These are phyloP conservation scores for Apostichopus californicus DNA, from an alignment of 35 echinoderm and acorn worm genomes.

Conservation along the genomic window DNA sequence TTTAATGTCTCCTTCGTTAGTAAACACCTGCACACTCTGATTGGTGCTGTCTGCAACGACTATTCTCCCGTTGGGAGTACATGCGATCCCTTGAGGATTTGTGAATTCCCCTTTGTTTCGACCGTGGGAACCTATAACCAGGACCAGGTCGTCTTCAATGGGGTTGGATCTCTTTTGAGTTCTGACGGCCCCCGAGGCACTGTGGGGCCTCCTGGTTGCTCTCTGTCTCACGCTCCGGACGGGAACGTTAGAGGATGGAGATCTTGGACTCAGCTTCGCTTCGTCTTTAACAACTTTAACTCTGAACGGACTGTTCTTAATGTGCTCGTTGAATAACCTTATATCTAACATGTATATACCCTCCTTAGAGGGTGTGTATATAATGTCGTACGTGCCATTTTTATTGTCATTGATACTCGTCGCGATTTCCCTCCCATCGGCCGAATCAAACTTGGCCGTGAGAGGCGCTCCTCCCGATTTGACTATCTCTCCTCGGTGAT, in stretches of 20 bases:
- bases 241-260: slow-evolving; percentile 81
- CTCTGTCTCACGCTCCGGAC: slow-evolving; percentile 78
- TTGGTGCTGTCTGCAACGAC: slow-evolving; percentile 96
- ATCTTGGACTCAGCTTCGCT: slow-evolving; percentile 62
- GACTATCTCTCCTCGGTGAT: slow-evolving; percentile 76
- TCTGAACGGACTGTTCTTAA: slow-evolving; percentile 95
- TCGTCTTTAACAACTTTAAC: slow-evolving; percentile 79
- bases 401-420: slow-evolving; percentile 76
- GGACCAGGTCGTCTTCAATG: slow-evolving; percentile 91
- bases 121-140: slow-evolving; percentile 78
- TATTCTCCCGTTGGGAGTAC: slow-evolving; percentile 64
- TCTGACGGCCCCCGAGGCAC: slow-evolving; percentile 75
- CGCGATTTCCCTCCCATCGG: slow-evolving; percentile 65
- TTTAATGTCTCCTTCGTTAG: slow-evolving; percentile 71
- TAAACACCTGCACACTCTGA: slow-evolving; percentile 93
- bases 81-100: slow-evolving; percentile 84
- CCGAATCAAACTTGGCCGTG: slow-evolving; percentile 71
- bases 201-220: slow-evolving; percentile 83
- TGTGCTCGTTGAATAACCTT: slow-evolving; percentile 90
- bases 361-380: slow-evolving; percentile 76
- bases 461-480: slow-evolving; percentile 78
- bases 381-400: slow-evolving; percentile 95
- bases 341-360: slow-evolving; percentile 81
- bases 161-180: slow-evolving; percentile 82
- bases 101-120: slow-evolving; percentile 97